Evolutionary conservation across 2,888 invertebrate genomes (phyloP).

Genomic region (Diarsia mendica): DNA sequence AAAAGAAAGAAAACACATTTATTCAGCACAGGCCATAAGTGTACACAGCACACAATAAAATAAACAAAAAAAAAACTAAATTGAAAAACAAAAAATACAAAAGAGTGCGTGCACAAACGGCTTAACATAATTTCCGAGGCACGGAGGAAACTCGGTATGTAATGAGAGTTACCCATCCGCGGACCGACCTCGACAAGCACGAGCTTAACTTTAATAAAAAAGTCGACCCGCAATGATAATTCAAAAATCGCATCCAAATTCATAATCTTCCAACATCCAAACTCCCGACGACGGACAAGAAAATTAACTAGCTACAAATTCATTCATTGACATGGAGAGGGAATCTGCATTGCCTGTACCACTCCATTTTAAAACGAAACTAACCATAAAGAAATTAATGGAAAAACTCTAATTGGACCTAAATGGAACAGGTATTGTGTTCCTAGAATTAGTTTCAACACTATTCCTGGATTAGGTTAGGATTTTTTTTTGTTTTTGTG

Average conservation of each 20-base stretch:
- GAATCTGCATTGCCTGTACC: slow-evolving; percentile 38
- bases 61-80: too few relatives aligned
- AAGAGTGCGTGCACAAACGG: too few relatives aligned
- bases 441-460: background rate
- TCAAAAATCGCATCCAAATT: slow-evolving; percentile 1
- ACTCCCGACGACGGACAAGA: slow-evolving; percentile 54
- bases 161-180: too few relatives aligned
- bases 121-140: too few relatives aligned
- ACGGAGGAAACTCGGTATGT: too few relatives aligned
- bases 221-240: too few relatives aligned
- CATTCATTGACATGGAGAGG: slow-evolving; percentile 70
- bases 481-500: background rate
- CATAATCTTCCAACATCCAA: slow-evolving; percentile 22
- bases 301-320: slow-evolving; percentile 78
- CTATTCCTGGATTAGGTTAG: background rate
- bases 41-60: too few relatives aligned
- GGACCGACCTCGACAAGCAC: too few relatives aligned
- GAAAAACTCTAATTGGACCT: slow-evolving; percentile 35
- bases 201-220: too few relatives aligned
- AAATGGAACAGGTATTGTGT: slow-evolving; percentile 10
- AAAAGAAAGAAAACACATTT: too few relatives aligned
- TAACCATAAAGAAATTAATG: slow-evolving; percentile 42
- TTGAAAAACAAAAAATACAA: too few relatives aligned
- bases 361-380: slow-evolving; percentile 46
- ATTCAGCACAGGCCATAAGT: too few relatives aligned